Evolutionary conservation across 2,113 vertebrate species (phyloP).

Genomic region (Erythrocercus mccallii): DNA sequence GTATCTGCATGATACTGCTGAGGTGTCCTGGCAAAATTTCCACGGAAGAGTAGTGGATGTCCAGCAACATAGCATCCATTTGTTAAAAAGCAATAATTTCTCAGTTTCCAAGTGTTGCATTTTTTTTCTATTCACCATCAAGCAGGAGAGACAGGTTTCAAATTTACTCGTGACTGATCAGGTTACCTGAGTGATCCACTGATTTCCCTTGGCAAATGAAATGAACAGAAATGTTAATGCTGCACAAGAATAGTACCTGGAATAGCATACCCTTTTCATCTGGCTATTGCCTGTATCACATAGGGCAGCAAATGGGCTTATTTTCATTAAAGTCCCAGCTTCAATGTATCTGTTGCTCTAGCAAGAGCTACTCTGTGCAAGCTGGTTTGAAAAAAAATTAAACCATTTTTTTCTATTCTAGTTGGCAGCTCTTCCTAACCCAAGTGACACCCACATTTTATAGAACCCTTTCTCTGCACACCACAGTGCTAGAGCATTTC

Average conservation of each 20-base stretch:
- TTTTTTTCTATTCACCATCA: background rate
- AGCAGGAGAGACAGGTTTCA: background rate
- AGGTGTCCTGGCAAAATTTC: background rate
- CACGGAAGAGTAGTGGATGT: background rate
- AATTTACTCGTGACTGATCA: background rate
- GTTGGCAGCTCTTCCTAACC: background rate
- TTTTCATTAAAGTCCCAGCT: background rate
- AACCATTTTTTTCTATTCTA: background rate
- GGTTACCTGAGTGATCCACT: background rate
- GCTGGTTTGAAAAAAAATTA: background rate
- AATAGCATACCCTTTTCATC: background rate
- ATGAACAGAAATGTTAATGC: background rate
- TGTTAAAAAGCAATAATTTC: background rate
- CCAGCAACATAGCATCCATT: background rate
- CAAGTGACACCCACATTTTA: background rate
- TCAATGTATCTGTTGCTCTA: background rate
- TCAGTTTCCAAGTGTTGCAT: background rate
- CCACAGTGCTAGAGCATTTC: background rate
- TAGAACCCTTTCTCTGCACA: background rate
- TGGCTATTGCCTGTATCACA: background rate
- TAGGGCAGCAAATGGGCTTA: background rate
- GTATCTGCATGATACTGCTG: rapidly evolving
- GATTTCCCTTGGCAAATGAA: background rate
- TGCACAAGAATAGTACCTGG: background rate
- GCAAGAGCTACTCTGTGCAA: background rate